Evolutionary conservation across 2,797 vertebrate genomes (phyloP).

Genomic region (Poeciliopsis paucimaculata): DNA sequence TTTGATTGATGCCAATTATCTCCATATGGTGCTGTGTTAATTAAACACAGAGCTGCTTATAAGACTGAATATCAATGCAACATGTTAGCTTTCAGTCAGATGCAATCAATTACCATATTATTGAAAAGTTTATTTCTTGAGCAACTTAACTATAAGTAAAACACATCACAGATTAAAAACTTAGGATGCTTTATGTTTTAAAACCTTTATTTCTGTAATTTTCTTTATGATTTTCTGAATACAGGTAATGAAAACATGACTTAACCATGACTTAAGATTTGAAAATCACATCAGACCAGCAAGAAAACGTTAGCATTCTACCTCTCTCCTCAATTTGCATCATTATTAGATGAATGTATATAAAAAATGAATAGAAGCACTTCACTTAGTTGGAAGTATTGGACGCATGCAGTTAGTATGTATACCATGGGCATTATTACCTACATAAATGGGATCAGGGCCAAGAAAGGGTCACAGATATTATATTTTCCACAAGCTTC

Average conservation of each 20-base stretch:
- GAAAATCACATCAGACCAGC: neutral
- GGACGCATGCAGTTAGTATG: neutral
- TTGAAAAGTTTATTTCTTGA: neutral
- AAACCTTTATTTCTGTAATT: neutral
- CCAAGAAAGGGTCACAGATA: neutral
- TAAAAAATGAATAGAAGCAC: too few species aligned
- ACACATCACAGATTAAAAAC: neutral
- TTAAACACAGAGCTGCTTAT: constrained; percentile 3
- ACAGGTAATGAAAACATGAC: neutral
- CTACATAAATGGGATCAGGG: neutral
- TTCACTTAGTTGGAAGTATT: neutral
- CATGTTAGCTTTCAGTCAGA: neutral
- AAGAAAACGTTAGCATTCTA: too few species aligned
- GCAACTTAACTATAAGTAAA: neutral
- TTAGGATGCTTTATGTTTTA: neutral
- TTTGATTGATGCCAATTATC: constrained; percentile 7
- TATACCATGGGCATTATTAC: neutral
- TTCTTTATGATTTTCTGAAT: neutral
- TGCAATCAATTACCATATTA: neutral
- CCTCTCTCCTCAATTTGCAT: too few species aligned
- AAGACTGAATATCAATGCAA: neutral
- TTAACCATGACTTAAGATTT: neutral
- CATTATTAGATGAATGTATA: too few species aligned
- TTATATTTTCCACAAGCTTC: neutral
- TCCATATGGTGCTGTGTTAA: constrained; percentile 3